phyloP scores from a whole-genome alignment of 2,888 invertebrate species.

The Argyresthia albistria region DNA sequence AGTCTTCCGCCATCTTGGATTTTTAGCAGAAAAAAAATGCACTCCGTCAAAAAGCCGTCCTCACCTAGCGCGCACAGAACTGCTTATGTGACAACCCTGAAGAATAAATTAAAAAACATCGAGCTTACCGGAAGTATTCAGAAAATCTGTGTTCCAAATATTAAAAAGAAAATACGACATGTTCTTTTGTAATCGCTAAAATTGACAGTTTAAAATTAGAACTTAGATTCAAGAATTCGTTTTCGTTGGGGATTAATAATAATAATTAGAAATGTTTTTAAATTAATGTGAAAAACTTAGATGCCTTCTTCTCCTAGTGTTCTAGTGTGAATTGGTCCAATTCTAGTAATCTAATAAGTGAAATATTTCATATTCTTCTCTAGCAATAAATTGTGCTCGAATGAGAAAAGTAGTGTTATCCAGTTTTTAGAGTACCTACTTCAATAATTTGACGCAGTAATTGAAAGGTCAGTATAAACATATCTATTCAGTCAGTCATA shows the following conservation, averaged over 20 bases:
- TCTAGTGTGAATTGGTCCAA: conserved; percentile 48
- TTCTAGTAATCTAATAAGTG: conserved; percentile 17
- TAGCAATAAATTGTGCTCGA: too few relatives aligned
- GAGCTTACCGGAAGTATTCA: conserved; percentile 42
- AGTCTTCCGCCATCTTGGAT: conserved; percentile 21
- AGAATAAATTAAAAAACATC: conserved; percentile 36
- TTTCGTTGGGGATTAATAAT: too few relatives aligned
- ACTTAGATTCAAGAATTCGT: not conserved
- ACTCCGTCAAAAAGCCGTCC: conserved; percentile 46
- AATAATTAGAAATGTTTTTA: not conserved
- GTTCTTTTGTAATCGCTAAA: conserved; percentile 13
- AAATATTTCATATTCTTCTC: too few relatives aligned
- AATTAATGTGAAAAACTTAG: conserved; percentile 29
- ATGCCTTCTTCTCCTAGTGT: conserved; percentile 53
- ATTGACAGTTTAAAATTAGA: conserved; percentile 21
- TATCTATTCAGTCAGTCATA: too few relatives aligned
- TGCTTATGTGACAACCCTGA: conserved; percentile 33
- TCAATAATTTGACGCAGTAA: too few relatives aligned
- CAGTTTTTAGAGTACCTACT: too few relatives aligned
- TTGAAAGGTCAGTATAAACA: too few relatives aligned
- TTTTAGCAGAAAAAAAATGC: conserved; percentile 33
- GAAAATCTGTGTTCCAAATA: conserved; percentile 34
- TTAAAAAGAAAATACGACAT: conserved; percentile 12
- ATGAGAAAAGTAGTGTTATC: too few relatives aligned
- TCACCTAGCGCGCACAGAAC: conserved; percentile 19